phyloP scores from a whole-genome alignment of 2,888 invertebrate species.

The Agonopterix alstromeriana region DNA sequence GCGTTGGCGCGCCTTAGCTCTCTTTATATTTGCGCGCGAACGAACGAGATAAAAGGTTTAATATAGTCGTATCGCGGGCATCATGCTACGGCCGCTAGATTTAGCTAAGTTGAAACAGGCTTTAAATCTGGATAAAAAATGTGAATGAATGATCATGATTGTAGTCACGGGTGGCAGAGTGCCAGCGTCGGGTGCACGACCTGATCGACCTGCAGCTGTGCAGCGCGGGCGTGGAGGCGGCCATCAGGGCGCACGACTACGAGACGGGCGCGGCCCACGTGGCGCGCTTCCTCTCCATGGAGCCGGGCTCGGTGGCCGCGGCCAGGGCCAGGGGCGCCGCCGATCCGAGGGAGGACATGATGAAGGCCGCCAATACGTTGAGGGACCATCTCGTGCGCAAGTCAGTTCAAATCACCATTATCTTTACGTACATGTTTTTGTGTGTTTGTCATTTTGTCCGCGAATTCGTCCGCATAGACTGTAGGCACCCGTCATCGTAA shows the following conservation, averaged over 20 bases:
- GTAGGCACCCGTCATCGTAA: too few species aligned
- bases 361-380: conserved; percentile 52
- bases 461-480: background rate
- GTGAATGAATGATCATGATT: background rate
- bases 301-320: conserved; percentile 84
- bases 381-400: conserved; percentile 52
- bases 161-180: conserved; percentile 93
- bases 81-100: too few species aligned
- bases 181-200: conserved; percentile 95
- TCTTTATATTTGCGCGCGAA: too few species aligned
- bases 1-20: too few species aligned
- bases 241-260: conserved; percentile 95
- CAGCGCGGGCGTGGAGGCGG: conserved; percentile 97
- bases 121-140: too few species aligned
- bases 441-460: too few species aligned
- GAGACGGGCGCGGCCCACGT: conserved; percentile 98
- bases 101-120: too few species aligned
- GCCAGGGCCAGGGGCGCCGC: conserved; percentile 58
- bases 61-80: too few species aligned
- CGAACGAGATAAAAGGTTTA: too few species aligned
- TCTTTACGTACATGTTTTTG: background rate
- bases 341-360: conserved; percentile 57
- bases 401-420: conserved; percentile 21
- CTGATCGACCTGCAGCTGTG: conserved; percentile 96
- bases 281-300: conserved; percentile 94